Evolutionary conservation across 2,797 vertebrate genomes (phyloP), one percentile per base, ranked within the genome.

Genomic region (Triplophysa bombifrons): DNA sequence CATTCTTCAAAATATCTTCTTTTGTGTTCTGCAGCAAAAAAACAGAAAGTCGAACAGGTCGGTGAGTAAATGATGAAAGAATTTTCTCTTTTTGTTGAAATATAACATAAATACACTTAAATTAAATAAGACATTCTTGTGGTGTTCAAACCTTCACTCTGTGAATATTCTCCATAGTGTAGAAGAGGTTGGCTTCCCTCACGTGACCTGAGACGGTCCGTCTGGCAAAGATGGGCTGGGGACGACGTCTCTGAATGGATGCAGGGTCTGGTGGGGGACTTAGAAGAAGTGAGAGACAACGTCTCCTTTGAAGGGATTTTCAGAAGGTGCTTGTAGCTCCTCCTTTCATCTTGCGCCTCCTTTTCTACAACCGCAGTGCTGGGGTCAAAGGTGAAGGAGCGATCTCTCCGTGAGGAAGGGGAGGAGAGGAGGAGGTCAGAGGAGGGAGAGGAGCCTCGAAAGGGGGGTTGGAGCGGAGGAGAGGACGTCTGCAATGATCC

Each of bases 141-240:
- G 38, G 3, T 38, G n/a, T 70, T 85, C 53, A 61, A 85, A 94
- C 94, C 94, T 91, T 94, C 91, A 1, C 93, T 94, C 80, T 92
- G 91, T 0, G 90, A 88, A 50, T 86, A 84, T 46, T 85, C 84
- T n/a, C 91, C 84, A 22, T 90, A 88, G 73, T 85, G 91, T 83
- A 86, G 80, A 2, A 89, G 91, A 11, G 65, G 63, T 25, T 64
- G 78, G 27, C 80, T 77, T 41, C 77, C 69, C 75, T 80, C 72
- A 14, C 41, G 73, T 46, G 71, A 79, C 90, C 92, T 87, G 89
- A 92, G 87, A 90, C 90, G 86, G 89, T 92, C 88, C 89, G 87
- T 0, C 90, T 93, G 79, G 88, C 92, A 71, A 84, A 90, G 75
- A 89, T 92, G 3, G 89, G 90, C 61, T 85, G 34, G 90, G 80